Percentiles rank a stretch among this genome's conserved stretches.
These are phyloP conservation scores for Grammomys dolichurus DNA, from an alignment of 2,113 vertebrate species.

Conservation along the genomic window DNA sequence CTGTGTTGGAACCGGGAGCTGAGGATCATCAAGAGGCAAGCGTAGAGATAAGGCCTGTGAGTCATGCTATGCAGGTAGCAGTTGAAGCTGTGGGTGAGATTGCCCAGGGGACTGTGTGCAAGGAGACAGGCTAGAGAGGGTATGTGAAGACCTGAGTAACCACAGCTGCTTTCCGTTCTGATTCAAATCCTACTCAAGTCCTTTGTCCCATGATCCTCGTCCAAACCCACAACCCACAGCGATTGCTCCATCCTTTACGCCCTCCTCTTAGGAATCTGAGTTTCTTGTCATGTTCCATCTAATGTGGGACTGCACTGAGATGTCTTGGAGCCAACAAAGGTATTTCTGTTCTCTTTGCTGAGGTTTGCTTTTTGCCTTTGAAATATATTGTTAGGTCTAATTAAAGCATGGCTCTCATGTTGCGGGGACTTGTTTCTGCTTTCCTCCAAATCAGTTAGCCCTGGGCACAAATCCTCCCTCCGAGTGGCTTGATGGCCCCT, in stretches of 20 bases:
- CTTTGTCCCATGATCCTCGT: neutral
- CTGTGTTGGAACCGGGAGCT: neutral
- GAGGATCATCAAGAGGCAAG: neutral
- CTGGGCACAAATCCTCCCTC: neutral
- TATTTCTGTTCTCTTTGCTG: neutral
- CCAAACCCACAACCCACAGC: neutral
- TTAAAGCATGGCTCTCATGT: neutral
- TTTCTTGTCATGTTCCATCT: neutral
- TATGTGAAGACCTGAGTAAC: neutral
- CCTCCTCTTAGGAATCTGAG: neutral
- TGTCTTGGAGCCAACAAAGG: neutral
- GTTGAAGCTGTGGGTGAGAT: slow-evolving; percentile 33
- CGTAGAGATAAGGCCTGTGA: neutral
- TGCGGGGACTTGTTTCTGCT: neutral
- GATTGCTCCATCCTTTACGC: neutral
- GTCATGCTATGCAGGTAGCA: neutral
- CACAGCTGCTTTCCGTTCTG: neutral
- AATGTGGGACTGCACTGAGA: fast-evolving
- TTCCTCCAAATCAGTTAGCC: neutral
- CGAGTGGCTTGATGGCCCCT: neutral
- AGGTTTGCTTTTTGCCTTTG: neutral
- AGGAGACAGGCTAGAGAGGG: neutral
- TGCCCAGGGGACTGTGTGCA: neutral
- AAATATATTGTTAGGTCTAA: neutral
- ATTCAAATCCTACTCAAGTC: neutral